A percentile compares a stretch with the other conserved stretches of the same genome.
These are phyloP conservation scores for Brenthis ino DNA, from an alignment of 2,888 invertebrate genomes.

Conservation along the genomic window DNA sequence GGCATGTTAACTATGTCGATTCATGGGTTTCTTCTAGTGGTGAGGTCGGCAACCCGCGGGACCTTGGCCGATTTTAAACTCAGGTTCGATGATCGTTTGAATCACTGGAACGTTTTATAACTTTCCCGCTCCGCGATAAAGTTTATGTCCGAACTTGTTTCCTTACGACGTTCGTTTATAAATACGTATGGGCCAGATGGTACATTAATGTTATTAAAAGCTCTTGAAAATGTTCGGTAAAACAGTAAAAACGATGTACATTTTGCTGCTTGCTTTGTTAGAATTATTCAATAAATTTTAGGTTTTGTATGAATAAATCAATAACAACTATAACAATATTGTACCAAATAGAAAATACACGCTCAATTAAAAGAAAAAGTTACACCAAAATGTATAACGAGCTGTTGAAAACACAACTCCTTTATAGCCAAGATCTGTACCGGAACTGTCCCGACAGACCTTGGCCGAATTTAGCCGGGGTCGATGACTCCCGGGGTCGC, in stretches of 20 bases:
- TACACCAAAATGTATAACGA: background rate
- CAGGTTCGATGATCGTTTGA: conserved; percentile 71
- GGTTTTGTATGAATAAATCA: background rate
- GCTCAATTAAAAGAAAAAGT: background rate
- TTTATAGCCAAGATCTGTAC: conserved; percentile 22
- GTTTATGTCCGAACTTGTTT: conserved; percentile 68
- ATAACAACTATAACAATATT: background rate
- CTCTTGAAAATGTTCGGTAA: conserved; percentile 34
- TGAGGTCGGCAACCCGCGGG: conserved; percentile 65
- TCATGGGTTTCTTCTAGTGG: conserved; percentile 41
- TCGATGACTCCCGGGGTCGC: conserved; percentile 65
- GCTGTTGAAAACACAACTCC: conserved; percentile 14
- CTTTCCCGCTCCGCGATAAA: conserved; percentile 71
- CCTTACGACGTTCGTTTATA: conserved; percentile 67
- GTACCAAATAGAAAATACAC: background rate
- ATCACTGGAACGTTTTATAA: conserved; percentile 61
- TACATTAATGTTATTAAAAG: conserved; percentile 39
- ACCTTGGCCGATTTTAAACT: conserved; percentile 80
- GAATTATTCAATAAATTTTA: background rate
- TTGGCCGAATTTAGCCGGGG: conserved; percentile 75
- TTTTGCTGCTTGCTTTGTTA: conserved; percentile 9
- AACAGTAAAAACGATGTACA: conserved; percentile 27
- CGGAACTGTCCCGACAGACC: conserved; percentile 55
- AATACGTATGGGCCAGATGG: conserved; percentile 68
- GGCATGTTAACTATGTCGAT: conserved; percentile 31